These are phyloP conservation scores for Phania funesta DNA, from an alignment of 2,888 invertebrate species.

Conservation along the genomic window DNA sequence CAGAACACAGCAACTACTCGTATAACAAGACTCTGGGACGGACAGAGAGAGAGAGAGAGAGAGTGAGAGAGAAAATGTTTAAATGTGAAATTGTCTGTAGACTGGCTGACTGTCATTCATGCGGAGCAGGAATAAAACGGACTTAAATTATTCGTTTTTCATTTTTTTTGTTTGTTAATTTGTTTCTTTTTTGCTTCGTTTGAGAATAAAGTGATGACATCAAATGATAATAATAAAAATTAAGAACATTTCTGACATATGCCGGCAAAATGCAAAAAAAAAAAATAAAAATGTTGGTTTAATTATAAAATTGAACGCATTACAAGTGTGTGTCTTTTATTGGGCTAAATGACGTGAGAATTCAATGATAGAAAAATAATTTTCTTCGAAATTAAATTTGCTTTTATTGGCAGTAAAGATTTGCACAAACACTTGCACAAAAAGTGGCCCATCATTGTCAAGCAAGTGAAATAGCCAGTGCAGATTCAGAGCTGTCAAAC, in stretches of 20 bases:
- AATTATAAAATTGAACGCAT: constrained; percentile 37
- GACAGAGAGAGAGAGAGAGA: not conserved
- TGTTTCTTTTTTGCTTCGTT: not conserved
- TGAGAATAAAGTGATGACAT: constrained; percentile 29
- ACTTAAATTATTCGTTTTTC: constrained; percentile 12
- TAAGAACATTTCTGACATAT: not conserved
- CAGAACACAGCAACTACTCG: constrained; percentile 13
- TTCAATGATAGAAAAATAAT: not conserved
- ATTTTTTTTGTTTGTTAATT: not conserved
- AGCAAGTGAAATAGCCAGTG: too few relatives aligned
- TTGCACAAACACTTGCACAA: too few relatives aligned
- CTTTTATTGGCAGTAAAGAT: too few relatives aligned
- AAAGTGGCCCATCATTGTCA: too few relatives aligned
- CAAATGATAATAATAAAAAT: constrained; percentile 23
- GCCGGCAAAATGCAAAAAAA: constrained; percentile 19
- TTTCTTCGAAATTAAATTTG: too few relatives aligned
- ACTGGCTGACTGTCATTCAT: constrained; percentile 5
- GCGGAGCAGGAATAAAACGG: not conserved
- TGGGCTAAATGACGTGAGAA: not conserved
- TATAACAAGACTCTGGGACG: not conserved
- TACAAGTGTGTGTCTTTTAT: not conserved
- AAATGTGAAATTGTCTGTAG: constrained; percentile 17
- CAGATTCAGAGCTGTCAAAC: too few relatives aligned
- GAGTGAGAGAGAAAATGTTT: not conserved
- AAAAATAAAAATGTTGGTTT: constrained; percentile 10